phyloP scores from a whole-genome alignment of 1,140 invertebrate species.

The Sitophilus oryzae region DNA sequence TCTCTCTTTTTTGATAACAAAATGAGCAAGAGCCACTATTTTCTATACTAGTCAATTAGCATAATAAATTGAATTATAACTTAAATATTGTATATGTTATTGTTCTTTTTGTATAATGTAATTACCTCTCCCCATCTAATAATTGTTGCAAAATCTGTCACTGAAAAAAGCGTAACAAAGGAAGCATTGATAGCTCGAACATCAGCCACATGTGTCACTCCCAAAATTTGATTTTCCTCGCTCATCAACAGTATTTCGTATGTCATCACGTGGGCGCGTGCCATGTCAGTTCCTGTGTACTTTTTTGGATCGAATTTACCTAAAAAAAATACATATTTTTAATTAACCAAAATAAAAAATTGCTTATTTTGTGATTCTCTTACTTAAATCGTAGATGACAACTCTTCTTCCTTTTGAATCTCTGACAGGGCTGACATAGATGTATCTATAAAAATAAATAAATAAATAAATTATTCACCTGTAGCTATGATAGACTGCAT shows the following conservation, averaged over 20 bases:
- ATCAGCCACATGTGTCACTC: constrained; percentile 63
- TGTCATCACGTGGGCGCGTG: constrained; percentile 58
- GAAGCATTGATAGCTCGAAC: constrained; percentile 51
- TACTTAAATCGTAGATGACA: constrained; percentile 59
- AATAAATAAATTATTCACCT: neutral
- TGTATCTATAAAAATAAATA: constrained; percentile 50
- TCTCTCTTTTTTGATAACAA: too few species aligned
- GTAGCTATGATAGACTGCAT: neutral
- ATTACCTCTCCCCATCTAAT: constrained; percentile 67
- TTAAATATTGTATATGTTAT: too few species aligned
- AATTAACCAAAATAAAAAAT: neutral
- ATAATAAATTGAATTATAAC: too few species aligned
- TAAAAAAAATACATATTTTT: constrained; percentile 35
- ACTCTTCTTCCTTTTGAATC: constrained; percentile 65
- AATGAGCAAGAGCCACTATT: too few species aligned
- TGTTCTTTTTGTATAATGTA: too few species aligned
- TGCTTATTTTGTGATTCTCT: constrained; percentile 31
- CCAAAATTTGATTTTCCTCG: constrained; percentile 63
- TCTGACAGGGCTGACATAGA: constrained; percentile 64
- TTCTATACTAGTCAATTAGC: too few species aligned
- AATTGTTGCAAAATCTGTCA: constrained; percentile 58
- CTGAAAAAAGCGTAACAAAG: constrained; percentile 61
- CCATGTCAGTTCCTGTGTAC: constrained; percentile 60
- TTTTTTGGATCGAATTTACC: constrained; percentile 59
- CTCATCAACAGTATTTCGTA: constrained; percentile 70